Evolutionary conservation across 2,113 vertebrate genomes (phyloP), one percentile per base, ranked within the genome.

Genomic region (Phyllostomus hastatus): DNA sequence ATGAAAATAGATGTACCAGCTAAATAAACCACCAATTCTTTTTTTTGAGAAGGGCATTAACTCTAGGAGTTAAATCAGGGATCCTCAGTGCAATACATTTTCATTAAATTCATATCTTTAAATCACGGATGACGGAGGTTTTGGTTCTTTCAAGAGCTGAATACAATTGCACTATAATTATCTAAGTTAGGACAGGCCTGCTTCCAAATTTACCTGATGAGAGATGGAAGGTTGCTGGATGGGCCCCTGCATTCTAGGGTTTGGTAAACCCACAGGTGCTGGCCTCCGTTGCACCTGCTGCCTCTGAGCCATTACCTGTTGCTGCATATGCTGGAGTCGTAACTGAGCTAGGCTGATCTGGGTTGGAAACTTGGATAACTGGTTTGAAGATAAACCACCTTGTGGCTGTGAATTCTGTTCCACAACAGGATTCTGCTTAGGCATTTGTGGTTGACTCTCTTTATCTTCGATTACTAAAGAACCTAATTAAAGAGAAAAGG

Each of bases 331-430:
- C 98, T 99, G 99, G 22, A 99, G 98, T 46, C 99, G 98, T 48
- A 99, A 98, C 72, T 99, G 99, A 50, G 99, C 99, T 96, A 99
- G 95, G 98, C 98, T 99, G 97, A 99, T 99, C 98, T 99, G 99
- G 0, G 98, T 99, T 7, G 98, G 99, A 90, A 99, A 99, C 96
- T 99, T 99, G 64, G 98, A 99, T 50, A 99, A 97, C 96, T 98
- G 99, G 98, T 98, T 99, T 97, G 98, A 97, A 96, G 98, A 95
- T 76, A 98, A 98, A 61, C 97, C 98, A 97, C 98, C 98, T 96
- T 98, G 91, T 94, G 99, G 88, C 96, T 98, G 98, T 7, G 98
- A 85, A 93, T 93, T 98, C 95, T 98, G 89, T 90, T 98, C 98
- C 94, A 97, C 95, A 76, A 97, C 98, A 91, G 98, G 97, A 97